Conservation (phyloP, 2,797 vertebrate genomes). For the Leptoclinus maculatus region DNA sequence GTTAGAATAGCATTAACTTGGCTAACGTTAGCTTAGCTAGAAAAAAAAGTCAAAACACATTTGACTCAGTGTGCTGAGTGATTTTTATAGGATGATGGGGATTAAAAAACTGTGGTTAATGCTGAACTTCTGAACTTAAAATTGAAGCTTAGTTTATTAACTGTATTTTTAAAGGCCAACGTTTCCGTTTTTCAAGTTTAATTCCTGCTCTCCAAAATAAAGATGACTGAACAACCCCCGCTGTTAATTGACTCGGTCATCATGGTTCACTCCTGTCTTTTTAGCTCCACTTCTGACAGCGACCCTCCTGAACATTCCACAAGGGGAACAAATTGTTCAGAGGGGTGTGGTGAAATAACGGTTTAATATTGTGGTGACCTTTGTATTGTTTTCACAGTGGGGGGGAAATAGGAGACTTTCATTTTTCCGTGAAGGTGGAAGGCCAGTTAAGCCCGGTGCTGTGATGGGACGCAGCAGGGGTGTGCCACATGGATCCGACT, state of each 20-base stretch:
- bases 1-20: background rate
- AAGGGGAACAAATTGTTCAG: conserved; percentile 35
- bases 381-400: conserved; percentile 58
- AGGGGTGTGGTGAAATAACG: conserved; percentile 59
- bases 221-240: background rate
- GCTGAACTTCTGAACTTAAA: background rate
- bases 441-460: conserved; percentile 37
- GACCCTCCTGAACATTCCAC: conserved; percentile 43
- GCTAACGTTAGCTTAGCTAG: background rate
- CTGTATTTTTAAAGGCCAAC: background rate
- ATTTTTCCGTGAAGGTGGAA: conserved; percentile 47
- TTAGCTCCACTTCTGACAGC: conserved; percentile 4
- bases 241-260: background rate
- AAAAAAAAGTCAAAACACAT: background rate
- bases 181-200: background rate
- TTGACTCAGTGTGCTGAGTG: too few relatives aligned
- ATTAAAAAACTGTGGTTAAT: background rate
- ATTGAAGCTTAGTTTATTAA: background rate
- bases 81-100: too few relatives aligned
- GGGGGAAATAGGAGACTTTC: conserved; percentile 56
- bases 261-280: background rate
- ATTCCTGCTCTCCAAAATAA: background rate
- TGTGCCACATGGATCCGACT: conserved; percentile 38
- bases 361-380: conserved; percentile 61
- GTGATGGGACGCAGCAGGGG: conserved; percentile 50